Conservation (phyloP, 2,888 invertebrate species). For the Cerastis leucographa region DNA sequence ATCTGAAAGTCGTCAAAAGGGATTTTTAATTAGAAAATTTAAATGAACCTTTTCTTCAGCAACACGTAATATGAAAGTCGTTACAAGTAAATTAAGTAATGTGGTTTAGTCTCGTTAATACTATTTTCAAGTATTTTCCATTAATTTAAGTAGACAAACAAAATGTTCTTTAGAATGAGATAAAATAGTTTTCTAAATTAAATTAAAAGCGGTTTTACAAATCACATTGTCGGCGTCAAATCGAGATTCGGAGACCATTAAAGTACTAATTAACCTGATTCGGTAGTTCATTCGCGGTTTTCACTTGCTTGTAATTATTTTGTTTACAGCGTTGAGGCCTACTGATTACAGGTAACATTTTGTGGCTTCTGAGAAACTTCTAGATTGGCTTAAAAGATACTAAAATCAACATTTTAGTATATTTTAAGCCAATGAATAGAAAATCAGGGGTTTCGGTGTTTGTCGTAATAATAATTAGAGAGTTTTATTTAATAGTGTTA, state of each 20-base stretch:
- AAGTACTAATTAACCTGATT: conserved; percentile 17
- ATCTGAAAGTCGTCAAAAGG: too few species aligned
- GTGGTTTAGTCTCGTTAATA: neutral
- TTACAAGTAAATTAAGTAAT: neutral
- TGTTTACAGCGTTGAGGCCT: neutral
- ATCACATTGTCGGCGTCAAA: neutral
- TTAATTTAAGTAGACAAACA: neutral
- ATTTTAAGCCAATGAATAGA: neutral
- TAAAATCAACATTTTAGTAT: neutral
- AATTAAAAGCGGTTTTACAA: conserved; percentile 5
- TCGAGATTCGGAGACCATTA: conserved; percentile 8
- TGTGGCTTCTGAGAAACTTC: neutral
- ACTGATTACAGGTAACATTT: conserved; percentile 3
- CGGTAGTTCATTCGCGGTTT: conserved; percentile 9
- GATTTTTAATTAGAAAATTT: neutral
- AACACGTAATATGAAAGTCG: neutral
- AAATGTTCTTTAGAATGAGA: neutral
- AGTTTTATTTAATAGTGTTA: too few species aligned
- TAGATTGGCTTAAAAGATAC: too few species aligned
- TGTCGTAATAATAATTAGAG: too few species aligned
- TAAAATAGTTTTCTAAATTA: neutral
- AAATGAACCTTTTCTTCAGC: neutral
- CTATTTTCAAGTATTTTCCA: neutral
- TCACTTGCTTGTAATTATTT: conserved; percentile 32
- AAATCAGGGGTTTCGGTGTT: neutral